Conservation (phyloP, 2,113 vertebrate genomes). For the Lampris megalopsis region DNA sequence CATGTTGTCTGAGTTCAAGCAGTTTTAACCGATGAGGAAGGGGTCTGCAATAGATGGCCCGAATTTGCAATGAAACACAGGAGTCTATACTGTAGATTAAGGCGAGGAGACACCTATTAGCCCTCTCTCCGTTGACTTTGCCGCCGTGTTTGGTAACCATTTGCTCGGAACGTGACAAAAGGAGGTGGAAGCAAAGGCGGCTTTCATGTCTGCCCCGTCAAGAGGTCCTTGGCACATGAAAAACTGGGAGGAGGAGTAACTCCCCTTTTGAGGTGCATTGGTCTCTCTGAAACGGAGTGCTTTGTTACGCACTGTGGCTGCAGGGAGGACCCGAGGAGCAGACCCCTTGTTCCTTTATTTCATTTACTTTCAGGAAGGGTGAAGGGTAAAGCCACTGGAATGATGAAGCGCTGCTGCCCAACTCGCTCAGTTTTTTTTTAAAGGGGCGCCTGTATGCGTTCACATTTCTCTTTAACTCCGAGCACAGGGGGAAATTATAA, state of each 20-base stretch:
- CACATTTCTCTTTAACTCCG: constrained; percentile 78
- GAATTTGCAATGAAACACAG: no score
- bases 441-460: constrained; percentile 64
- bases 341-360: constrained; percentile 51
- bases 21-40: no score
- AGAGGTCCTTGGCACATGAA: constrained; percentile 52
- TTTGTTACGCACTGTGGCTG: constrained; percentile 68
- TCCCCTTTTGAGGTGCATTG: constrained; percentile 62
- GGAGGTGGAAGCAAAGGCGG: constrained; percentile 45
- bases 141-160: constrained; percentile 60
- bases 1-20: no score
- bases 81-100: constrained; percentile 34
- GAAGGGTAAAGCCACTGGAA: constrained; percentile 71
- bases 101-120: constrained; percentile 23
- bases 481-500: constrained; percentile 85
- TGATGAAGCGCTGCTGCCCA: constrained; percentile 61
- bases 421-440: constrained; percentile 71
- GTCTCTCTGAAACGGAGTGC: constrained; percentile 28
- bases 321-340: constrained; percentile 58
- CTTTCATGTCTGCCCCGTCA: constrained; percentile 44
- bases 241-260: constrained; percentile 55
- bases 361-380: constrained; percentile 65
- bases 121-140: constrained; percentile 52
- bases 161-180: constrained; percentile 60
- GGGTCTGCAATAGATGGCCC: no score